phyloP scores from a whole-genome alignment of 2,113 vertebrate genomes.

The Pleuronectes platessa region DNA sequence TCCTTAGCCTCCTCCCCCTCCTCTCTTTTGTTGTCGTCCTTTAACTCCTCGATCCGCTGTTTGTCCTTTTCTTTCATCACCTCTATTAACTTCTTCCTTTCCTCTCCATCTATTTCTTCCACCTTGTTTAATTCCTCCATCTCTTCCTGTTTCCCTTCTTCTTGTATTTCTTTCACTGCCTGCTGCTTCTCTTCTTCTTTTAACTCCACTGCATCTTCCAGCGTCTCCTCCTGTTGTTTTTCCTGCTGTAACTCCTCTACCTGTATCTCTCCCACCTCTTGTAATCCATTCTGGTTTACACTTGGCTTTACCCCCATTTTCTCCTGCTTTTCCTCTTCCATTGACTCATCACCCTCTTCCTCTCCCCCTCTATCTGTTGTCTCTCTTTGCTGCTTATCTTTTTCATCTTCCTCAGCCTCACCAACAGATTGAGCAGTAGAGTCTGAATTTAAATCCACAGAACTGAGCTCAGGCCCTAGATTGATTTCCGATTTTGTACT shows the following conservation, averaged over 20 bases:
- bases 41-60: not conserved
- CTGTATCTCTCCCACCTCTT: not conserved
- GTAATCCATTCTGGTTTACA: not conserved
- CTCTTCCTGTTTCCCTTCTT: not conserved
- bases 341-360: not conserved
- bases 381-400: not conserved
- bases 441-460: slow-evolving; percentile 1
- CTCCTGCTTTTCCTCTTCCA: not conserved
- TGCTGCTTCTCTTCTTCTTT: not conserved
- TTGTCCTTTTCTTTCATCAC: not conserved
- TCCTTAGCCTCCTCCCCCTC: too few species aligned
- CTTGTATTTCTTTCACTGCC: not conserved
- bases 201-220: not conserved
- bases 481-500: slow-evolving; percentile 4
- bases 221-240: not conserved
- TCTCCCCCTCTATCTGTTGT: not conserved
- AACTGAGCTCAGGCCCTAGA: not conserved
- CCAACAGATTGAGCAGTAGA: not conserved
- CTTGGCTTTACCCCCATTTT: not conserved
- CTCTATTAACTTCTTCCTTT: not conserved
- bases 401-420: not conserved
- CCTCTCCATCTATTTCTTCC: not conserved
- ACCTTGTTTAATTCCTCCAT: not conserved
- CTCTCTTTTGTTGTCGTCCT: too few species aligned
- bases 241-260: not conserved